Conservation (phyloP, 2,797 vertebrate species). For the Cryptoprocta ferox region DNA sequence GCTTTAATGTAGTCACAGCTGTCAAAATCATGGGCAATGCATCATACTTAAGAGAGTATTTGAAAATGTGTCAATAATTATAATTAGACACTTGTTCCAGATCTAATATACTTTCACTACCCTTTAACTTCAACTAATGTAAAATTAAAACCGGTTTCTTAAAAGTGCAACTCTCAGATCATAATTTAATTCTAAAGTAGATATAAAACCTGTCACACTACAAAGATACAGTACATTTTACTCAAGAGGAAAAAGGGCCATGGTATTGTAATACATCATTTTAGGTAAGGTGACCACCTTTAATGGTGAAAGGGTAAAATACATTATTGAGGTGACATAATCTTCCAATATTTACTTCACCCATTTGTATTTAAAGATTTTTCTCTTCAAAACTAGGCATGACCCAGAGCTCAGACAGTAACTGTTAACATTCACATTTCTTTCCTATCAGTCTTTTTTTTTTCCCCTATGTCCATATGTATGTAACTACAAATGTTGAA, state of each 20-base stretch:
- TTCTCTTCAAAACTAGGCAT: constrained; percentile 55
- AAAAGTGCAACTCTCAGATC: constrained; percentile 67
- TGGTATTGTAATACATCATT: constrained; percentile 22
- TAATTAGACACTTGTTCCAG: constrained; percentile 54
- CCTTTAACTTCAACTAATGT: constrained; percentile 67
- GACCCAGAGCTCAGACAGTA: neutral
- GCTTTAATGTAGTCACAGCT: constrained; percentile 55
- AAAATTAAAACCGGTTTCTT: constrained; percentile 71
- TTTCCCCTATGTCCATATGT: neutral
- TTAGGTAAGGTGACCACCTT: constrained; percentile 64
- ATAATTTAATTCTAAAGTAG: constrained; percentile 63
- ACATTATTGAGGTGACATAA: constrained; percentile 38
- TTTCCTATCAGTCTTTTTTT: neutral
- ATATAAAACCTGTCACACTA: constrained; percentile 40
- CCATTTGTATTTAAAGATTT: constrained; percentile 51
- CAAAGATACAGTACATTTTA: neutral
- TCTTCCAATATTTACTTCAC: constrained; percentile 55
- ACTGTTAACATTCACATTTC: neutral
- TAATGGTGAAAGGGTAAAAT: constrained; percentile 59
- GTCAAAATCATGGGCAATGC: constrained; percentile 42
- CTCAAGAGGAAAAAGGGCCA: constrained; percentile 50
- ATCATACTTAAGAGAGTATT: constrained; percentile 70
- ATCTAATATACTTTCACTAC: constrained; percentile 68
- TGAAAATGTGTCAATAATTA: constrained; percentile 75
- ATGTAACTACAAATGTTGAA: neutral